Evolutionary conservation across 2,888 invertebrate genomes (phyloP).

Genomic region (Sisyra terminalis): DNA sequence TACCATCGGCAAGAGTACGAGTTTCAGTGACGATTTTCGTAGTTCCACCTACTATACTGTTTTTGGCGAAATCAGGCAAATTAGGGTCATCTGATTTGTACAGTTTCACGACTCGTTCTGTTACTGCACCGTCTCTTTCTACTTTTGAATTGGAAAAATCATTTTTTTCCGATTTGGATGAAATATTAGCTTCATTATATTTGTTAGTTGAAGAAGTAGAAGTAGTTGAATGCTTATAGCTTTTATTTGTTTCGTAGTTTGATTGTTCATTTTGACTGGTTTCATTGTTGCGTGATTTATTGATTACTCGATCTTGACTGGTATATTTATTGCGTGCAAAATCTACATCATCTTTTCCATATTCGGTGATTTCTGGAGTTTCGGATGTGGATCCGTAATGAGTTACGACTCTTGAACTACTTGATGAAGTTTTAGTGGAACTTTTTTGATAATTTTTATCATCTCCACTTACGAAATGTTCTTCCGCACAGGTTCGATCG

Average conservation of each 20-base stretch:
- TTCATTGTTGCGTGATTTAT: too few relatives aligned
- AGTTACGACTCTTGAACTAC: constrained; percentile 20
- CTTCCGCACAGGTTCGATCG: constrained; percentile 30
- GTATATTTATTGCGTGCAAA: background rate
- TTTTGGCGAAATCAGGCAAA: constrained; percentile 20
- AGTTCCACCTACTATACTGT: constrained; percentile 34
- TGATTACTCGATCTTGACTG: too few relatives aligned
- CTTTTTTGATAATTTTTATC: constrained; percentile 27
- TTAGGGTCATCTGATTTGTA: constrained; percentile 8
- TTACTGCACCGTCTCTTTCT: background rate
- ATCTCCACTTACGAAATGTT: constrained; percentile 33
- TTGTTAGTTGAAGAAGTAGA: too few relatives aligned
- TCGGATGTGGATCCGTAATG: constrained; percentile 14
- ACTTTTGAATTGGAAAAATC: background rate
- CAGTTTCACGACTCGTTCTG: constrained; percentile 4
- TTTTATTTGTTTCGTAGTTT: too few relatives aligned
- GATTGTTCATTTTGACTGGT: too few relatives aligned
- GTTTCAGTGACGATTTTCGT: constrained; percentile 50
- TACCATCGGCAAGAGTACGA: constrained; percentile 46
- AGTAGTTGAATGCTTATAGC: too few relatives aligned
- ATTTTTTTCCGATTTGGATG: too few relatives aligned
- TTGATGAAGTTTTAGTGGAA: constrained; percentile 20
- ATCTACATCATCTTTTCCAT: background rate
- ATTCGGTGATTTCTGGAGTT: background rate
- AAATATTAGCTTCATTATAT: too few relatives aligned